These are phyloP conservation scores for Vireo griseus DNA, from an alignment of 2,797 vertebrate species.

Conservation along the genomic window DNA sequence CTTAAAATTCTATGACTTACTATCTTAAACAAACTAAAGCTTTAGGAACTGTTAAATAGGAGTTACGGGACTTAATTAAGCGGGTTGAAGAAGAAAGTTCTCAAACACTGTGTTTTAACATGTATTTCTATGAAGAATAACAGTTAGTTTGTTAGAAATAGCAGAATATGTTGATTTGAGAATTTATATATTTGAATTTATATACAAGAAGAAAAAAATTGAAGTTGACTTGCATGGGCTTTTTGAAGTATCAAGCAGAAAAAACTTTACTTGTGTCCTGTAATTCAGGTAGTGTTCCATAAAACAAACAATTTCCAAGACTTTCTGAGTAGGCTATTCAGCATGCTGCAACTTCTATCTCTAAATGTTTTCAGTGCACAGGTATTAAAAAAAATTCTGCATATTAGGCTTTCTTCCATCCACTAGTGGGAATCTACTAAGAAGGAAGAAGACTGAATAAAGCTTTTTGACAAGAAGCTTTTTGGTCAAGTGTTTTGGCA, in stretches of 20 bases:
- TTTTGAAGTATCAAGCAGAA: not conserved
- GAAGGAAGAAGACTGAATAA: not conserved
- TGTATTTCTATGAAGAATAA: not conserved
- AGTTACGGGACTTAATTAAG: constrained; percentile 39
- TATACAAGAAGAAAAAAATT: not conserved
- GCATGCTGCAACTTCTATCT: not conserved
- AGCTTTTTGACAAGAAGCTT: not conserved
- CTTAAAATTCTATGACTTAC: constrained; percentile 1
- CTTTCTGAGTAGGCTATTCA: not conserved
- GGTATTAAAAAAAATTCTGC: not conserved
- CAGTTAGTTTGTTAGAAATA: not conserved
- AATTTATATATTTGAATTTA: not conserved
- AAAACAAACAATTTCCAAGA: not conserved
- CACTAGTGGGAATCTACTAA: not conserved
- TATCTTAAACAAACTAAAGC: not conserved
- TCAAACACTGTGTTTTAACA: not conserved
- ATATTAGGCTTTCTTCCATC: not conserved
- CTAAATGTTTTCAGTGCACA: not conserved
- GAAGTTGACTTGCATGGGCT: not conserved
- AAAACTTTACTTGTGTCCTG: not conserved
- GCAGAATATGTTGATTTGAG: not conserved
- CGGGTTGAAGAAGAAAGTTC: not conserved
- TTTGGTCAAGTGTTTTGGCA: not conserved
- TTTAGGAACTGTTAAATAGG: constrained; percentile 41
- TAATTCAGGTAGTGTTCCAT: not conserved